phyloP scores from a whole-genome alignment of 2,888 invertebrate species.

The Bombylius major region DNA sequence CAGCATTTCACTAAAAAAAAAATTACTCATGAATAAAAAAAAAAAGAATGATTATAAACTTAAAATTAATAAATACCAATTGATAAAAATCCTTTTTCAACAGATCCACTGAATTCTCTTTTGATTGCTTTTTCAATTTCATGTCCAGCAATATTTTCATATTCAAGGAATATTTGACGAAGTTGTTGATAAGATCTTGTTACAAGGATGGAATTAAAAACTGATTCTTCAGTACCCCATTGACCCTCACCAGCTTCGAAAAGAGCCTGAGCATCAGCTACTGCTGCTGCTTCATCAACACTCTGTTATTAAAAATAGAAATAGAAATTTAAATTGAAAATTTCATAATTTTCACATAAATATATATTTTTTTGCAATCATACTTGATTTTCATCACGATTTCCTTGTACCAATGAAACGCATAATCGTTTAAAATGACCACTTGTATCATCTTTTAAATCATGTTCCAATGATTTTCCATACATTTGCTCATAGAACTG shows the following conservation, averaged over 20 bases:
- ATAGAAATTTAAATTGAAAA: neutral
- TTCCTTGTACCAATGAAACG: conserved; percentile 76
- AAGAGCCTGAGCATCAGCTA: conserved; percentile 69
- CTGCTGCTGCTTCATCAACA: conserved; percentile 66
- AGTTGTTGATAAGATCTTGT: conserved; percentile 83
- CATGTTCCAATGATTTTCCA: conserved; percentile 67
- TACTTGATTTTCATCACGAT: conserved; percentile 71
- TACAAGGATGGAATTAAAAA: conserved; percentile 74
- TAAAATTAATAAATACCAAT: conserved; percentile 51
- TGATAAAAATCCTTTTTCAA: conserved; percentile 75
- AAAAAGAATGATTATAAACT: neutral
- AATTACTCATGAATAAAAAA: neutral
- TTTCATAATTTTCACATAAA: neutral
- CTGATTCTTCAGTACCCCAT: conserved; percentile 85
- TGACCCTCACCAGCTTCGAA: conserved; percentile 67
- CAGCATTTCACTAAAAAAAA: conserved; percentile 65
- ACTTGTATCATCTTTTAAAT: conserved; percentile 83
- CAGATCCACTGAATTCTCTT: conserved; percentile 77
- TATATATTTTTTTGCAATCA: neutral
- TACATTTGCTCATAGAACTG: conserved; percentile 78
- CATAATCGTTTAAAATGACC: conserved; percentile 90
- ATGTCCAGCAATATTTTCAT: conserved; percentile 65
- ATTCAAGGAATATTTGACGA: conserved; percentile 73
- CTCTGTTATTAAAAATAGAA: conserved; percentile 37
- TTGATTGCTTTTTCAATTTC: conserved; percentile 76